phyloP scores from a whole-genome alignment of 2,113 vertebrate genomes.

The Cyprinodon variegatus region DNA sequence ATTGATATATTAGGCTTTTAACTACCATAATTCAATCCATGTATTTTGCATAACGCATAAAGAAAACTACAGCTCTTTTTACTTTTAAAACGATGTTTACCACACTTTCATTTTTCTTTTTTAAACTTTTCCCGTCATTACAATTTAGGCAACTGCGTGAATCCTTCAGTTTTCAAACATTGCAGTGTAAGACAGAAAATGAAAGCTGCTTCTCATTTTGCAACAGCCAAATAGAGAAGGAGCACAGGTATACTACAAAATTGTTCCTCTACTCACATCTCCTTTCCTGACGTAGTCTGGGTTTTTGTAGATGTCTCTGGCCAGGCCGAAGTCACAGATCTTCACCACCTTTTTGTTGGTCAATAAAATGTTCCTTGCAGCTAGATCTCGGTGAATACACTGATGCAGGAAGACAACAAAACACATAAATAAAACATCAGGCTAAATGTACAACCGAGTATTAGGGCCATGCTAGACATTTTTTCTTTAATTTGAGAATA shows the following conservation, averaged over 20 bases:
- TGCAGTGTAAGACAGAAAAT: neutral
- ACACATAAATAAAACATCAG: neutral
- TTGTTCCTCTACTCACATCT: conserved; percentile 84
- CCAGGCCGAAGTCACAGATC: conserved; percentile 96
- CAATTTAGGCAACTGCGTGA: neutral
- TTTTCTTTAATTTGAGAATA: no score
- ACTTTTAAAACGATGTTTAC: neutral
- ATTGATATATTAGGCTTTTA: neutral
- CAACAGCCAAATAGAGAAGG: neutral
- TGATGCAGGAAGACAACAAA: conserved; percentile 50
- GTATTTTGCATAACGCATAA: neutral
- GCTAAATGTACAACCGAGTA: neutral
- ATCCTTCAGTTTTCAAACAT: neutral
- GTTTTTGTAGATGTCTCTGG: conserved; percentile 95
- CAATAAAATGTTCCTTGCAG: conserved; percentile 92
- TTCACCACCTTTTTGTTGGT: conserved; percentile 96
- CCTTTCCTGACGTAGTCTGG: conserved; percentile 95
- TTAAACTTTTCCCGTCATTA: neutral
- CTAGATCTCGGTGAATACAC: conserved; percentile 96
- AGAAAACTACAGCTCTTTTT: neutral
- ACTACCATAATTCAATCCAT: neutral
- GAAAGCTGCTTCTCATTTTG: neutral
- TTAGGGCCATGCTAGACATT: no score
- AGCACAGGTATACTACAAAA: neutral
- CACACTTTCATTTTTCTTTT: neutral